A percentile compares a stretch with the other conserved stretches of the same genome.
Evolutionary conservation across 2,888 invertebrate species (phyloP).

Genomic region (Spialia ferax): DNA sequence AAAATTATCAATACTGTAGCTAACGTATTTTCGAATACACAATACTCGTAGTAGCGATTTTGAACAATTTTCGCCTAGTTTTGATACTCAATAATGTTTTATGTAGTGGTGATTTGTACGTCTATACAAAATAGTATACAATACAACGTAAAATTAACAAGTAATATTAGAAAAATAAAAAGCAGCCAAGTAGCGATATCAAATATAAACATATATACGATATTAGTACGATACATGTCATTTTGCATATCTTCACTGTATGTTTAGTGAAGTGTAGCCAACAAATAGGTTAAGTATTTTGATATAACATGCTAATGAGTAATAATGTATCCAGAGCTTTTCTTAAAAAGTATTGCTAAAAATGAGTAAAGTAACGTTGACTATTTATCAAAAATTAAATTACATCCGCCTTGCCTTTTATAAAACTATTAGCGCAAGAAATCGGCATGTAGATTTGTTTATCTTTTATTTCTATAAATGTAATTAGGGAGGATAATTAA

Average conservation of each 20-base stretch:
- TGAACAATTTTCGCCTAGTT: constrained; percentile 56
- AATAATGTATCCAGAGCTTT: neutral
- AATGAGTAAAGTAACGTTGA: neutral
- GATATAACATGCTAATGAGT: neutral
- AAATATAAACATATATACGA: neutral
- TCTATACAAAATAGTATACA: neutral
- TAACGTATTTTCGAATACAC: constrained; percentile 47
- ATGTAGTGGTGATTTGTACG: constrained; percentile 36
- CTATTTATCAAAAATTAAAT: no score
- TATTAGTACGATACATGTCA: neutral
- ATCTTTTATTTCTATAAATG: no score
- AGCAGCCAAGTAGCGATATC: neutral
- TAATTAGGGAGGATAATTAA: no score
- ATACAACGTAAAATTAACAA: neutral
- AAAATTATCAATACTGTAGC: constrained; percentile 49
- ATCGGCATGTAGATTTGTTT: no score
- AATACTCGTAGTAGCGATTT: constrained; percentile 48
- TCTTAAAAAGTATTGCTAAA: no score
- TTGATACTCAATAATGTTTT: constrained; percentile 53
- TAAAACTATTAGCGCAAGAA: no score
- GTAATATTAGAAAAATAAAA: neutral
- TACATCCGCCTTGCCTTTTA: no score
- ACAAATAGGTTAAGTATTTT: neutral
- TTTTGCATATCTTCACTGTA: constrained; percentile 7
- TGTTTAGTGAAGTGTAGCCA: neutral